Percentiles rank a stretch among this genome's conserved stretches.
phyloP scores from a whole-genome alignment of 1,140 invertebrate species.

The Ceratosolen solmsi region DNA sequence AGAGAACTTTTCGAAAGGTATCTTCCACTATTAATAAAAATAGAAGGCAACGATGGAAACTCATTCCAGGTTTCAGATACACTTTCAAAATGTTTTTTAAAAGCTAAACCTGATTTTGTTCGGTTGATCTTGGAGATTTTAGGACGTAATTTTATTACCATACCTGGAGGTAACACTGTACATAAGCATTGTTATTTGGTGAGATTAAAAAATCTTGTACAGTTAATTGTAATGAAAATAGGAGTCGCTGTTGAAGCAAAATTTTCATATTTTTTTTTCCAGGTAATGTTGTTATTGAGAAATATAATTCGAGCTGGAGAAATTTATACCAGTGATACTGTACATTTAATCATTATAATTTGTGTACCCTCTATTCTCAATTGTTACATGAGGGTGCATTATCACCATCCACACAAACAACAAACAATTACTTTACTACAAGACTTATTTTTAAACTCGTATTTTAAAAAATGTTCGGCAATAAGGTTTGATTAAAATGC shows the following conservation, averaged over 20 bases:
- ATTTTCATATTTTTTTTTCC: conserved; percentile 15
- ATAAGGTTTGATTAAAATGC: conserved; percentile 57
- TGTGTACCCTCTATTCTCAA: conserved; percentile 61
- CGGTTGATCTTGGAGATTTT: conserved; percentile 63
- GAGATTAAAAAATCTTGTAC: conserved; percentile 33
- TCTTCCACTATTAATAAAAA: conserved; percentile 61
- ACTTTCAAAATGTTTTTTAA: conserved; percentile 64
- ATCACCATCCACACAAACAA: conserved; percentile 66
- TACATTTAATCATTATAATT: conserved; percentile 61
- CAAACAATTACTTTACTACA: conserved; percentile 64
- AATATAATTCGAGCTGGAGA: conserved; percentile 60
- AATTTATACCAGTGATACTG: conserved; percentile 54
- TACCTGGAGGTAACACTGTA: conserved; percentile 59
- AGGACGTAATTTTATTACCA: conserved; percentile 60
- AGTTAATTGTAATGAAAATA: background rate
- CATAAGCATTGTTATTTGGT: conserved; percentile 65
- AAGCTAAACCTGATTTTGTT: conserved; percentile 60
- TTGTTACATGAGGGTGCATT: conserved; percentile 66
- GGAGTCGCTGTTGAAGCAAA: background rate
- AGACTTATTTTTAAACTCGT: conserved; percentile 57
- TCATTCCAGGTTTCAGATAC: conserved; percentile 61
- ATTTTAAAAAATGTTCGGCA: conserved; percentile 57
- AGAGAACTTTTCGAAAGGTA: conserved; percentile 67
- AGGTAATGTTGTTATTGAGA: conserved; percentile 67
- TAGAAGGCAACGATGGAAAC: conserved; percentile 47